phyloP scores from a whole-genome alignment of 35 echinoderm and acorn worm genomes.

The Patiria miniata region DNA sequence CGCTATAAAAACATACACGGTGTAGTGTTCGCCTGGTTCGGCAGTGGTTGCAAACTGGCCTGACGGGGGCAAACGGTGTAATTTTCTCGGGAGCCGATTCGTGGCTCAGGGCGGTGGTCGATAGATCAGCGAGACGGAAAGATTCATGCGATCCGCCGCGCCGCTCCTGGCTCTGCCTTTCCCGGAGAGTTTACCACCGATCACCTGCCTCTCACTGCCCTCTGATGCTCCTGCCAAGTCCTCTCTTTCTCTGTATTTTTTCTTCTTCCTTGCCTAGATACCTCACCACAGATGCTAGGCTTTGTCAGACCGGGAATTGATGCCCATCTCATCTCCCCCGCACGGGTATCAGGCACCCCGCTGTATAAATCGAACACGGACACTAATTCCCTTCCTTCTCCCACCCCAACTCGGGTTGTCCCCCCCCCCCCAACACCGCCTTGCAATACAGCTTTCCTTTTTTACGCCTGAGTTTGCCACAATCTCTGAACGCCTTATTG shows the following conservation, averaged over 20 bases:
- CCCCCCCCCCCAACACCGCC: not conserved
- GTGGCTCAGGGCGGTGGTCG: constrained; percentile 19
- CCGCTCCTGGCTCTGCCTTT: not conserved
- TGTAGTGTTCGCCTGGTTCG: constrained; percentile 8
- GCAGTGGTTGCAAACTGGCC: not conserved
- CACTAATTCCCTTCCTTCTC: not conserved
- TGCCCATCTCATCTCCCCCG: not conserved
- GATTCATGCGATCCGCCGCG: not conserved
- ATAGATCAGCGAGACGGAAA: constrained; percentile 30
- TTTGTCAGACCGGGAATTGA: not conserved
- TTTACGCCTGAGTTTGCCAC: constrained; percentile 9
- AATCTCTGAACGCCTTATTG: constrained; percentile 6
- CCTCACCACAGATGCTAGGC: no score
- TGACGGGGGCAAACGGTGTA: constrained; percentile 22
- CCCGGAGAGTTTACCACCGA: constrained; percentile 5
- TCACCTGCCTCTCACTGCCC: not conserved
- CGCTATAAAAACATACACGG: constrained; percentile 33
- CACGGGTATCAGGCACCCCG: not conserved
- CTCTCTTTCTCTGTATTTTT: not conserved
- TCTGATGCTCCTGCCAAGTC: not conserved
- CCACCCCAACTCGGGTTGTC: not conserved
- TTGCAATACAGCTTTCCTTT: constrained; percentile 17
- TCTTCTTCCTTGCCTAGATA: no score
- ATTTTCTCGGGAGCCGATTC: constrained; percentile 25
- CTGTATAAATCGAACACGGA: constrained; percentile 3